Base-by-base conservation (phyloP, 2,797 vertebrate genomes). In the Chromobotia macracanthus region DNA sequence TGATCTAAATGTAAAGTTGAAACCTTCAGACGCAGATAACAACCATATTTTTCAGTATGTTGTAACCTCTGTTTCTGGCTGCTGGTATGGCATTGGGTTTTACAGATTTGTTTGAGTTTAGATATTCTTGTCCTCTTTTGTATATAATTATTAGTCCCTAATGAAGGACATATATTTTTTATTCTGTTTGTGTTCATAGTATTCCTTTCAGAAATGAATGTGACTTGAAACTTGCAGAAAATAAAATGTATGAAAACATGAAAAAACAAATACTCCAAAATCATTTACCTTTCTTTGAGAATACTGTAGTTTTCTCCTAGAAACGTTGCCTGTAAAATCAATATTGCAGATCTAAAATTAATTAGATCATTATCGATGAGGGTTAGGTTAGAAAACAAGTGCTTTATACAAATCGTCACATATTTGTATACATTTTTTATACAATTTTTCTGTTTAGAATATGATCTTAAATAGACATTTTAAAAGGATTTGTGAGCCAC, bases 141-240 rank as follows among this genome's bases (percentile, higher is more conserved):
- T 84, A 75, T 68, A 78, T 64, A 78, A 31, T 18, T n/a, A 51
- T 63, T 51, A 35, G 61, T 79, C 28, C 55, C 6, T 48, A 81
- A 23, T 71, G 55, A 74, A 69, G 2, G 25, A 72, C 21, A 9
- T 48, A 9, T 48, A 23, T 77, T 60, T 79, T 75, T 35, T 23
- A 60, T 74, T 80, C 63, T 19, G 19, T 53, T 60, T 69, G 31
- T 64, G 75, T 61, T 55, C 5, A 28, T 58, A 3, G 51, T 35
- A 63, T 71, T 77, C 11, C 64, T 68, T 19, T 76, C 6, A 23
- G n/a, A 48, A 48, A 16, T 28, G 28, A 9, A 31, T 63, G 60
- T 18, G 28, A 31, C 50, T 38, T 73, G 16, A 72, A 41, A 61
- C 6, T 51, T 38, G 25, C 5, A 19, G 50, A 23, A 66, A 77